Evolutionary conservation across 2,888 invertebrate genomes (phyloP), one percentile per base, ranked within the genome.

Genomic region (Athripsodes cinereus): DNA sequence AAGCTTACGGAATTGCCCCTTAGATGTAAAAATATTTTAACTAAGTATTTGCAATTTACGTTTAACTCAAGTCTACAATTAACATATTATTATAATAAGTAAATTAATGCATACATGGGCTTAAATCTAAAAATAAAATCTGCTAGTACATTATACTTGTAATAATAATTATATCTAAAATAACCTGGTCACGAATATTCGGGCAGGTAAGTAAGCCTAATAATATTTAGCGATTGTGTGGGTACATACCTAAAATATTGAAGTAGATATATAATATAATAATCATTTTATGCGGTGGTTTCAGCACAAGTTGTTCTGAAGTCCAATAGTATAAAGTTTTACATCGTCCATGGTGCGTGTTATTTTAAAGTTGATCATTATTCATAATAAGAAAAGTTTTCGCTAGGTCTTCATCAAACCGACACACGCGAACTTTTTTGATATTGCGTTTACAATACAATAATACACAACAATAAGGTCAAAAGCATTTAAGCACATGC

Each of bases 351-450:
- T n/a, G n/a, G 26, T 19, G 22, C 46, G 20, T 46, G 44, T 47
- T 47, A 26, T 21, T 21, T 31, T 54, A 31, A 31, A 34, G 48
- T 22, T 31, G 18, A 47, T 48, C 22, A 48, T 54, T 55, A 55
- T 49, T 49, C 55, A 50, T 18, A 50, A 55, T 40, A 21, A 49
- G 22, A 22, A 55, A 55, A 55, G 49, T 55, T 55, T 50, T 20
- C 19, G 21, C 40, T 11, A 54, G 49, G 50, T 55, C 50, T 55
- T 55, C 55, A 49, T 48, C 55, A 50, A 55, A 20, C 47, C 19
- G 2, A 18, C 19, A 40, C 55, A 55, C 55, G 55, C 55, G 19
- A 55, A 26, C 18, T 47, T 35, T 20, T 50, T 50, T 18, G 46
- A 18, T 40, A 22, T 34, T 55, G 35, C 26, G 55, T 49, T 50